These are phyloP conservation scores for Shargacucullia verbasci DNA, from an alignment of 2,888 invertebrate genomes.

Conservation along the genomic window DNA sequence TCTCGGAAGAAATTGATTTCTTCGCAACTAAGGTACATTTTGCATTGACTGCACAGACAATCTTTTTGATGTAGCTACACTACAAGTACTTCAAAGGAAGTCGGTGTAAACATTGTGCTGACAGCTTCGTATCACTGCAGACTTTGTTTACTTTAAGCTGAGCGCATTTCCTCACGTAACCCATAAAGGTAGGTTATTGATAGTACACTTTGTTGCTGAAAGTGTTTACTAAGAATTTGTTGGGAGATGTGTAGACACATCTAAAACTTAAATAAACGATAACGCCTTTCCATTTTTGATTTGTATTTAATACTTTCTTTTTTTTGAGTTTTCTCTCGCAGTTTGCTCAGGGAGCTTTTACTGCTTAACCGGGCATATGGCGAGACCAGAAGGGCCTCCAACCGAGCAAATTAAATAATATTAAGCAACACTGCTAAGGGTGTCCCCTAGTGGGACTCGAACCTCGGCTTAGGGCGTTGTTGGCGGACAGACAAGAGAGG, in stretches of 20 bases:
- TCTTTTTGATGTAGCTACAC: constrained; percentile 30
- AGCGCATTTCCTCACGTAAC: constrained; percentile 54
- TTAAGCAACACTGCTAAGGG: no score
- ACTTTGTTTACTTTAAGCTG: constrained; percentile 51
- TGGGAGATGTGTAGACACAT: not conserved
- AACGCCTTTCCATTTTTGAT: not conserved
- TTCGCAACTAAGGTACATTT: not conserved
- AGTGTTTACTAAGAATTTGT: constrained; percentile 28
- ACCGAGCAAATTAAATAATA: no score
- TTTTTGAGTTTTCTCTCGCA: no score
- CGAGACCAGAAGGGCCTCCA: no score
- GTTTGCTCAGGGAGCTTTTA: no score
- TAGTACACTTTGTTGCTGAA: constrained; percentile 20
- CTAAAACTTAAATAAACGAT: not conserved
- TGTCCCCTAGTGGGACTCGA: no score
- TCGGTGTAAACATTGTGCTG: constrained; percentile 46
- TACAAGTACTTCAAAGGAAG: constrained; percentile 38
- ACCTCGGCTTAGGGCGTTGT: no score
- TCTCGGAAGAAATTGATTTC: no score
- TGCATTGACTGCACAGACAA: constrained; percentile 4
- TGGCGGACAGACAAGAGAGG: no score
- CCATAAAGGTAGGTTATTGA: constrained; percentile 19
- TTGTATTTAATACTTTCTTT: no score
- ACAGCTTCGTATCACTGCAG: constrained; percentile 36
- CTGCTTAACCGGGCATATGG: no score